These are phyloP conservation scores for Hemichromis elongatus DNA, from an alignment of 2,113 vertebrate genomes.

Conservation along the genomic window DNA sequence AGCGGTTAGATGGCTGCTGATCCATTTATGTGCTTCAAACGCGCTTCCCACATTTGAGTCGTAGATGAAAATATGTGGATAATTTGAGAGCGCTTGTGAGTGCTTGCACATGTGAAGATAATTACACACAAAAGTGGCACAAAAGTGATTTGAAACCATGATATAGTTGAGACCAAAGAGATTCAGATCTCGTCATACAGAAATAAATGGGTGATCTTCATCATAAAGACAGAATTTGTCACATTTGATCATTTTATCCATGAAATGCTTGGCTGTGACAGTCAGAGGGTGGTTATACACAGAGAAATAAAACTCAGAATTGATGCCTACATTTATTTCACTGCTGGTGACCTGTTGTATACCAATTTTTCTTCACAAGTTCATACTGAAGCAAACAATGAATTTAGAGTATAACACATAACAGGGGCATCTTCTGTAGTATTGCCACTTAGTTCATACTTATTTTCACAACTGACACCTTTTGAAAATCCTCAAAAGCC, in stretches of 20 bases:
- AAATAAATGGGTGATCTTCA: neutral
- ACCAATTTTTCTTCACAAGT: neutral
- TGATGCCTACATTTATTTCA: neutral
- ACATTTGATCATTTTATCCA: neutral
- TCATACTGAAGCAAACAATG: neutral
- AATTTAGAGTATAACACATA: neutral
- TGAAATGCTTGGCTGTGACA: neutral
- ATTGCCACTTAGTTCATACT: neutral
- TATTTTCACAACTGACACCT: neutral
- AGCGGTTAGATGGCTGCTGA: conserved; percentile 23
- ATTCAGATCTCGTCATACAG: neutral
- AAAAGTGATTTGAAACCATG: conserved; percentile 19
- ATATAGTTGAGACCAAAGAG: neutral
- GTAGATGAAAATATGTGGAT: conserved; percentile 49
- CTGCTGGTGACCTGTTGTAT: neutral
- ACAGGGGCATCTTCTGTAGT: neutral
- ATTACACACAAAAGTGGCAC: conserved; percentile 24
- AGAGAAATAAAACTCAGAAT: neutral
- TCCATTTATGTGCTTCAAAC: conserved; percentile 47
- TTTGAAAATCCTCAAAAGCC: neutral
- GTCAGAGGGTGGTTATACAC: neutral
- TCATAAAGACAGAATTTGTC: neutral
- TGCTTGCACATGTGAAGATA: conserved; percentile 12
- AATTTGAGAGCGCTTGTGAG: conserved; percentile 42
- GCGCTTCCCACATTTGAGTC: conserved; percentile 24